Conservation (phyloP, 1,140 invertebrate species). For the Bicyclus anynana region DNA sequence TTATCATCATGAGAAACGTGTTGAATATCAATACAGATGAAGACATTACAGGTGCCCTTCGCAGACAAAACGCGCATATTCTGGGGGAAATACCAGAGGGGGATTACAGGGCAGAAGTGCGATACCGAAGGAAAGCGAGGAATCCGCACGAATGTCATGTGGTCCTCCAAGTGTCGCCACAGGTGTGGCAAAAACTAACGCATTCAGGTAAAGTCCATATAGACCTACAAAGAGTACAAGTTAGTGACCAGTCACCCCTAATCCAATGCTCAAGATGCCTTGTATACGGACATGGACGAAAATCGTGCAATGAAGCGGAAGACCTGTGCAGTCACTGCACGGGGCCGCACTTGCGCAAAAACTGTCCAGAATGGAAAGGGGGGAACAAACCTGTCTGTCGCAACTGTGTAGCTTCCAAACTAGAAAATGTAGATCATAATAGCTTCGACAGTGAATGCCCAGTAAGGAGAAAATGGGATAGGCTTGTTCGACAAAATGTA, state of each 20-base stretch:
- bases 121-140: too few species aligned
- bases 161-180: neutral
- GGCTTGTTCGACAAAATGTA: neutral
- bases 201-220: neutral
- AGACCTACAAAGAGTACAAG: neutral
- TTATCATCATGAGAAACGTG: too few species aligned
- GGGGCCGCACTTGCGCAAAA: neutral
- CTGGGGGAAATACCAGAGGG: too few species aligned
- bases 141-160: too few species aligned
- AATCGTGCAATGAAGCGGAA: neutral
- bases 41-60: too few species aligned
- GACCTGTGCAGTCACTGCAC: conserved; percentile 21
- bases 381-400: neutral
- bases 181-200: neutral
- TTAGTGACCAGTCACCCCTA: conserved; percentile 5
- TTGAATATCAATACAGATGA: too few species aligned
- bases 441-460: conserved; percentile 10
- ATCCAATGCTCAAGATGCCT: conserved; percentile 1
- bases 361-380: neutral
- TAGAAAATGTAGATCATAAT: neutral
- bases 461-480: conserved; percentile 10
- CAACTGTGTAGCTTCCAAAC: conserved; percentile 4
- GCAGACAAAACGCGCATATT: too few species aligned
- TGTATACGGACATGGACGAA: conserved; percentile 12
- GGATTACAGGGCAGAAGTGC: too few species aligned